phyloP scores from a whole-genome alignment of 1,140 invertebrate genomes.

The Nylanderia fulva region DNA sequence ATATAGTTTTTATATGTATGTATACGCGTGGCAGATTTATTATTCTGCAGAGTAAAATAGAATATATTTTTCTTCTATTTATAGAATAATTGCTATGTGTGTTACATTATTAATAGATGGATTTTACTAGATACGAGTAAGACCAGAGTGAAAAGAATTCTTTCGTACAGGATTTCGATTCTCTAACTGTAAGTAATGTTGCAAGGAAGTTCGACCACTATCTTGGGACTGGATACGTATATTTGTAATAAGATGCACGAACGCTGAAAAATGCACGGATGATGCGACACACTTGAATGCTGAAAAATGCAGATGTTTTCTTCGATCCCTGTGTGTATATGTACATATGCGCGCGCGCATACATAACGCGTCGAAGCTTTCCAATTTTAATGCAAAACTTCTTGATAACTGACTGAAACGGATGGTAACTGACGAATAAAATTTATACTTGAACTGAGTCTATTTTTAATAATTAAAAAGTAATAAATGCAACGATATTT shows the following conservation, averaged over 20 bases:
- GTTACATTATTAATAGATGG: neutral
- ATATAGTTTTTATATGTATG: no score
- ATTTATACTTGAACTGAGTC: neutral
- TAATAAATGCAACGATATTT: neutral
- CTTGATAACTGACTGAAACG: neutral
- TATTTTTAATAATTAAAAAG: neutral
- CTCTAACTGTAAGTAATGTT: constrained; percentile 65
- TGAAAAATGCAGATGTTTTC: constrained; percentile 56
- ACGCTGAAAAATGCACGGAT: constrained; percentile 62
- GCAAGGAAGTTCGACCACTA: constrained; percentile 31
- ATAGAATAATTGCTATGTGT: neutral
- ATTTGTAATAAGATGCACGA: constrained; percentile 37
- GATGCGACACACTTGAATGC: constrained; percentile 16
- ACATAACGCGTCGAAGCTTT: neutral
- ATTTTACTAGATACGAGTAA: constrained; percentile 31
- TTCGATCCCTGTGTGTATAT: neutral
- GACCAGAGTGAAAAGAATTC: constrained; percentile 44
- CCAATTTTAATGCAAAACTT: constrained; percentile 15
- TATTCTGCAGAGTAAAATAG: no score
- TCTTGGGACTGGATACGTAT: constrained; percentile 49
- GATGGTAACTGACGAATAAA: neutral
- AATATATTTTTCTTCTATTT: neutral
- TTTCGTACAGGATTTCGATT: constrained; percentile 28
- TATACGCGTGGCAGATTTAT: no score
- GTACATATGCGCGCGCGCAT: no score